Base-by-base conservation (phyloP, 2,888 invertebrate genomes). In the Chouioia cunea region DNA sequence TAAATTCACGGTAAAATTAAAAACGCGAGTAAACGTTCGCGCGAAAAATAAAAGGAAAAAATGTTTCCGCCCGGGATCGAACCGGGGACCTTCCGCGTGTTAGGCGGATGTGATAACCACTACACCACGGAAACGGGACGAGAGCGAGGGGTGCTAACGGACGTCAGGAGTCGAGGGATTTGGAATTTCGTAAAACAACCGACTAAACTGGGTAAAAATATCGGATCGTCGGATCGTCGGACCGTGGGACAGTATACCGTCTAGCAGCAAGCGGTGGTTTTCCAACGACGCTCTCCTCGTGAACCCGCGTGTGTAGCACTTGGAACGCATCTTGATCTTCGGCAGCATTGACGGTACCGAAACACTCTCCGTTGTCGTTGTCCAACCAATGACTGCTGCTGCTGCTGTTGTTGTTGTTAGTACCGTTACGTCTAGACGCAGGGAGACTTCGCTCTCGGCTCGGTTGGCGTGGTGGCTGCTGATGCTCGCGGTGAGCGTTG, bases 31-130 rank as follows among this genome's bases (percentile, higher is more conserved):
- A 36, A 36, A 1, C 6, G 36, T 8, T 36, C 1, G 36, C 36
- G 36, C 6, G 10, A 36, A 36, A 36, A 36, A 10, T 27, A 36
- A 36, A 36, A n/a, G n/a, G n/a, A 36, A 36, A 86, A 87, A 75
- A 81, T 92, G 92, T 92, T 92, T 92, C 90, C 92, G 92, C 92
- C 92, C 92, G 92, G 92, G 92, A 91, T 93, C 92, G 92, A 93
- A 93, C 93, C 92, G 92, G 93, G 92, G 93, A 90, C 93, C 93
- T 93, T 93, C 92, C 92, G 93, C 93, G 93, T 93, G 93, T 93
- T 92, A 93, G 92, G 93, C 93, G 92, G 93, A 93, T 92, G 93
- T 93, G 93, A 93, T 93, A 93, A 93, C 93, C 93, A 91, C 93
- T 93, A 93, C 93, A 93, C 92, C 92, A 93, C 92, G 92, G 36